Evolutionary conservation across 2,888 invertebrate species (phyloP).

Genomic region (Hanleya hanleyi): DNA sequence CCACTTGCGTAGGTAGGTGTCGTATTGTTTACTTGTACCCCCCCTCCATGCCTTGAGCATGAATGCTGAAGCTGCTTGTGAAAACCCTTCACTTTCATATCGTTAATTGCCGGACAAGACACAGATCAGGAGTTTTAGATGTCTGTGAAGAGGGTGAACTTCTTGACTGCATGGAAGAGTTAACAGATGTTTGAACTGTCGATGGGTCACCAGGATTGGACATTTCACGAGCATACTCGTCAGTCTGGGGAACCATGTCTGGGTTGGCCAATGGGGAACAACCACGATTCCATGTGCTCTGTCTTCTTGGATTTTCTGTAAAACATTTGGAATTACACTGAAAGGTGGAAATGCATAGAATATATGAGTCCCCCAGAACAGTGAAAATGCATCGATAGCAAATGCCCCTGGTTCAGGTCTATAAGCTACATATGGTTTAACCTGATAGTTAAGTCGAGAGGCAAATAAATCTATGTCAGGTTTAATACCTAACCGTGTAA

Average conservation of each 20-base stretch:
- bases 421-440: slow-evolving; percentile 8
- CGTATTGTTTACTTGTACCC: slow-evolving; percentile 33
- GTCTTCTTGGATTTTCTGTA: slow-evolving; percentile 24
- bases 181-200: neutral
- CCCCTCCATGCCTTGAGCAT: slow-evolving; percentile 36
- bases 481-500: neutral
- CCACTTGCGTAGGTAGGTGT: slow-evolving; percentile 37
- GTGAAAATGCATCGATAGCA: slow-evolving; percentile 22
- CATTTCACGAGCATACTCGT: neutral
- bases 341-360: slow-evolving; percentile 33
- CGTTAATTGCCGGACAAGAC: slow-evolving; percentile 5
- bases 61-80: slow-evolving; percentile 11
- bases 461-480: slow-evolving; percentile 21
- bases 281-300: slow-evolving; percentile 16
- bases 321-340: slow-evolving; percentile 6
- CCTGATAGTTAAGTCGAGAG: slow-evolving; percentile 11
- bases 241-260: slow-evolving; percentile 22
- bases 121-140: slow-evolving; percentile 22
- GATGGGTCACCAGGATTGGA: neutral
- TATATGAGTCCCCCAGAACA: slow-evolving; percentile 5
- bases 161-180: neutral
- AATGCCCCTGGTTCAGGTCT: slow-evolving; percentile 17
- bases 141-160: neutral
- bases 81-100: slow-evolving; percentile 4
- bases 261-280: slow-evolving; percentile 27